phyloP scores from a whole-genome alignment of 2,888 invertebrate genomes.

The Patella depressa region DNA sequence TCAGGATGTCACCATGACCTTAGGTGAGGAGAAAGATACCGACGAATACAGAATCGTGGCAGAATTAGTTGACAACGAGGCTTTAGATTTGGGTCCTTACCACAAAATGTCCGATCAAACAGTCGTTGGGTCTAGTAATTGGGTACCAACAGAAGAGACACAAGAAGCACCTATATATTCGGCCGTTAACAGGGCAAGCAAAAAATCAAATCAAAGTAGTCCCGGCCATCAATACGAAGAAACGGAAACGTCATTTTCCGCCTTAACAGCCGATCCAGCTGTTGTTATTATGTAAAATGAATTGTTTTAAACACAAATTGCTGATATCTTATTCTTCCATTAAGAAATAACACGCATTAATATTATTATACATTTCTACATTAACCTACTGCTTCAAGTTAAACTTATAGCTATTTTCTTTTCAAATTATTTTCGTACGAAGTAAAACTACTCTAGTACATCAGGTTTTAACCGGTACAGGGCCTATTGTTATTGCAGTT shows the following conservation, averaged over 20 bases:
- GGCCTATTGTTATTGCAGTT: no score
- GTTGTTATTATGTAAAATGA: conserved; percentile 1
- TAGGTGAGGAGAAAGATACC: conserved; percentile 28
- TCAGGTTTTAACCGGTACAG: no score
- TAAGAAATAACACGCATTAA: no score
- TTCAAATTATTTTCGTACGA: no score
- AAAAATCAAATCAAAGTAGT: background rate
- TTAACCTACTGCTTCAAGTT: no score
- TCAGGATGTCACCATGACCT: conserved; percentile 26
- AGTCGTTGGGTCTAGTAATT: background rate
- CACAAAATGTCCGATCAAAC: background rate
- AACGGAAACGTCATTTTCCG: conserved; percentile 1
- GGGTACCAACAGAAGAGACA: background rate
- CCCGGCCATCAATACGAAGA: background rate
- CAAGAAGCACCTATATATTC: background rate
- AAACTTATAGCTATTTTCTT: no score
- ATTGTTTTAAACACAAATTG: background rate
- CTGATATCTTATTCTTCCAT: background rate
- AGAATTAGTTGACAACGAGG: conserved; percentile 34
- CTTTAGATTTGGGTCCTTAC: conserved; percentile 25
- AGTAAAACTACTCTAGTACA: no score
- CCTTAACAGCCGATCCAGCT: background rate
- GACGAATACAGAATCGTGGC: conserved; percentile 37
- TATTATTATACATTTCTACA: no score
- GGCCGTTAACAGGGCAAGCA: background rate